These are phyloP conservation scores for Molossus alvarezi DNA, from an alignment of 2,797 vertebrate genomes.

Conservation along the genomic window DNA sequence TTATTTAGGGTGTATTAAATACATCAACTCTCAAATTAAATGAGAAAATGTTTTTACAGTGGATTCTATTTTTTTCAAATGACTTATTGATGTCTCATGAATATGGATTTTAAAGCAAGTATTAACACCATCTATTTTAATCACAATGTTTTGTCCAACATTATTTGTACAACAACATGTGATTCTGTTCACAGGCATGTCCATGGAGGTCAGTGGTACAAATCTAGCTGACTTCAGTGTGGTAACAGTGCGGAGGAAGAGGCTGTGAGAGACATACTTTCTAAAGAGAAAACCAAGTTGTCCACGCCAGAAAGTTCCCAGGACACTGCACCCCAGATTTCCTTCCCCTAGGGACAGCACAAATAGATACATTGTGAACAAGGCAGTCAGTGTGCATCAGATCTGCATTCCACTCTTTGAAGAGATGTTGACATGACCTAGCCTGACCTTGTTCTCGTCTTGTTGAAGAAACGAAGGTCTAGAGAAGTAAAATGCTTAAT, in stretches of 20 bases:
- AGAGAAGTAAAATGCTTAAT: not conserved
- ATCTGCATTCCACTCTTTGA: not conserved
- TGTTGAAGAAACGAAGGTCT: not conserved
- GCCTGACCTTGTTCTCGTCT: not conserved
- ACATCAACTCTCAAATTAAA: not conserved
- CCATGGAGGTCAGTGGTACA: not conserved
- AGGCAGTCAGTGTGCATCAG: not conserved
- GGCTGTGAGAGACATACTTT: not conserved
- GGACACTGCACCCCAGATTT: not conserved
- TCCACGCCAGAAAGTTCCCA: not conserved
- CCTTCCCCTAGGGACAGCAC: not conserved
- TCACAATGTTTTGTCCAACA: not conserved
- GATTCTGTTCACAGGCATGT: not conserved
- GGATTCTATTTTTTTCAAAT: not conserved
- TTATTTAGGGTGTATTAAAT: not conserved
- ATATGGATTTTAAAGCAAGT: slow-evolving; percentile 4
- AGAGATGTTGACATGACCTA: not conserved
- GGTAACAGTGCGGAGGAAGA: not conserved
- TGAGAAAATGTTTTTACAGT: slow-evolving; percentile 38
- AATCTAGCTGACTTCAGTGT: not conserved
- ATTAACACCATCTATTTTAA: slow-evolving; percentile 12
- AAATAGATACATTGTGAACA: not conserved
- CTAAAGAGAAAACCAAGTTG: not conserved
- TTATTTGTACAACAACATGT: slow-evolving; percentile 18
- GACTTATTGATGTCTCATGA: not conserved